These are phyloP conservation scores for Melitaea cinxia DNA, from an alignment of 1,140 invertebrate species.

Conservation along the genomic window DNA sequence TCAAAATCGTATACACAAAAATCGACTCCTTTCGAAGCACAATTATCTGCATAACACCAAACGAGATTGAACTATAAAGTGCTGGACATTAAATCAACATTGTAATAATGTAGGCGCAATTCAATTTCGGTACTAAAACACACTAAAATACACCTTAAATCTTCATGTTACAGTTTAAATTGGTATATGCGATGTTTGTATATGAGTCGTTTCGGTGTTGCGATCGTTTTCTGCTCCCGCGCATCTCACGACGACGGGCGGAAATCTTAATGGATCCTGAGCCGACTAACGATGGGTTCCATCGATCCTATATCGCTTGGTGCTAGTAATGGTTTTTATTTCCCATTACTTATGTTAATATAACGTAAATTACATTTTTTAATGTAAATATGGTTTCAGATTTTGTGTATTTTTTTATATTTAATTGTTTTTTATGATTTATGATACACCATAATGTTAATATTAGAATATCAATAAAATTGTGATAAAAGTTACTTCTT, in stretches of 20 bases:
- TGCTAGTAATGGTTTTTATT: slow-evolving; percentile 47
- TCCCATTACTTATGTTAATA: slow-evolving; percentile 11
- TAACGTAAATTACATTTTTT: slow-evolving; percentile 3
- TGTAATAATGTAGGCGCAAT: slow-evolving; percentile 38
- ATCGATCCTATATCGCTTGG: slow-evolving; percentile 67
- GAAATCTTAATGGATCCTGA: slow-evolving; percentile 79
- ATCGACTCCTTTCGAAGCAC: slow-evolving; percentile 32
- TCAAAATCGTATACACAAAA: slow-evolving; percentile 11
- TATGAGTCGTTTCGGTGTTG: slow-evolving; percentile 34
- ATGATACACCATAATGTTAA: too few species aligned
- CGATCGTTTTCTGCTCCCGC: slow-evolving; percentile 57
- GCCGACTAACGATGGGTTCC: slow-evolving; percentile 73
- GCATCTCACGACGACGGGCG: slow-evolving; percentile 69
- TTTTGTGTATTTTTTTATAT: neutral
- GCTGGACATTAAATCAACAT: slow-evolving; percentile 50
- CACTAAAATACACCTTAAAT: slow-evolving; percentile 20
- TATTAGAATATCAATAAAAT: too few species aligned
- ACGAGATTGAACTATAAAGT: slow-evolving; percentile 52
- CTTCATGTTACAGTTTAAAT: slow-evolving; percentile 20
- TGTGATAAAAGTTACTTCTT: too few species aligned
- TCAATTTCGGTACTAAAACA: slow-evolving; percentile 5
- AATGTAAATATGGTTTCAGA: neutral
- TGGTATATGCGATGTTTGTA: neutral
- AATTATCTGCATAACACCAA: slow-evolving; percentile 51
- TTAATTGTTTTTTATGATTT: neutral